phyloP scores from a whole-genome alignment of 2,888 invertebrate genomes.

The Microctonus brassicae region DNA sequence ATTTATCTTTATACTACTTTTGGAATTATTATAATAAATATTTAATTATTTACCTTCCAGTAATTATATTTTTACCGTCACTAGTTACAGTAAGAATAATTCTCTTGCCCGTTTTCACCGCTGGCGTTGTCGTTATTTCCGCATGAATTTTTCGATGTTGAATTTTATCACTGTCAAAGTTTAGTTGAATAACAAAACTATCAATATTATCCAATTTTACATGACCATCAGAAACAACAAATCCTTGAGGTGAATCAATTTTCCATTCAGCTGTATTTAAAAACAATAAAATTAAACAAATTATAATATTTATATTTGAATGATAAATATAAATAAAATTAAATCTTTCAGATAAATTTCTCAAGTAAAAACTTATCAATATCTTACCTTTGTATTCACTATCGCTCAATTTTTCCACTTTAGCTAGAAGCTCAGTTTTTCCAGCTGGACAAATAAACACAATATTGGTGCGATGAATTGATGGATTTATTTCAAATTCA shows the following conservation, averaged over 20 bases:
- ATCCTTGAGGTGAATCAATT: slow-evolving; percentile 65
- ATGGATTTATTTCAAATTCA: slow-evolving; percentile 72
- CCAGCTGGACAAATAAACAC: slow-evolving; percentile 71
- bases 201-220: slow-evolving; percentile 74
- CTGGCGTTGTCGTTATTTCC: slow-evolving; percentile 76
- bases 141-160: slow-evolving; percentile 77
- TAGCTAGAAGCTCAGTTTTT: slow-evolving; percentile 68
- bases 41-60: slow-evolving; percentile 78
- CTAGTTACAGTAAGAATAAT: slow-evolving; percentile 77
- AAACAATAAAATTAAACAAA: neutral
- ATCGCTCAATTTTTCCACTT: slow-evolving; percentile 71
- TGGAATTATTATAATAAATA: slow-evolving; percentile 23
- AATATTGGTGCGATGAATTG: slow-evolving; percentile 71
- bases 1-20: neutral
- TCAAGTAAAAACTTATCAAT: neutral
- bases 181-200: slow-evolving; percentile 75
- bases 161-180: slow-evolving; percentile 76
- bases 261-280: slow-evolving; percentile 56
- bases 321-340: neutral
- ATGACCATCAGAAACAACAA: slow-evolving; percentile 70
- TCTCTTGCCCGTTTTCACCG: slow-evolving; percentile 74
- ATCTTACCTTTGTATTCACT: slow-evolving; percentile 74
- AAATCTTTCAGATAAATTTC: neutral
- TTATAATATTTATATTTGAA: too few species aligned
- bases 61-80: slow-evolving; percentile 77